Percentiles rank a stretch among this genome's conserved stretches.
Conservation (phyloP, 2,888 invertebrate species). For the Balanococcus diminutus region DNA sequence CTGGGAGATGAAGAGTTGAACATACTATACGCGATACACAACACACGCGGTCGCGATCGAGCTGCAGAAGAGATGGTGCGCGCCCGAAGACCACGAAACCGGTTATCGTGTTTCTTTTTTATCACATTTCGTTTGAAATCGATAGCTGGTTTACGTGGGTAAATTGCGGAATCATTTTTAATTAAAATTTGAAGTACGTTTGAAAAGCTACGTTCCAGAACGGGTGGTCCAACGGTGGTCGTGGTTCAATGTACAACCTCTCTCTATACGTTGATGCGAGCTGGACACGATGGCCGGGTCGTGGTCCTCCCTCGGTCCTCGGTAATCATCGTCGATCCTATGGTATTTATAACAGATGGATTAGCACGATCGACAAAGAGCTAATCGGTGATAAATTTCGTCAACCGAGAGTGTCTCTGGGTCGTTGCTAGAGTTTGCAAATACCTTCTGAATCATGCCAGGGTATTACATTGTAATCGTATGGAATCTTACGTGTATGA, state of each 20-base stretch:
- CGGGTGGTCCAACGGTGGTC: slow-evolving; percentile 41
- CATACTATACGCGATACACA: background rate
- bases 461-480: background rate
- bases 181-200: slow-evolving; percentile 50
- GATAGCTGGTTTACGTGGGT: slow-evolving; percentile 47
- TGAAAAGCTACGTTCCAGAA: slow-evolving; percentile 37
- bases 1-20: background rate
- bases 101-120: slow-evolving; percentile 46
- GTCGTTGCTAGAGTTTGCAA: background rate
- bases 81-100: slow-evolving; percentile 37
- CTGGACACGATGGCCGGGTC: background rate
- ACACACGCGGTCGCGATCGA: background rate
- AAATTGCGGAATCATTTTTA: slow-evolving; percentile 51
- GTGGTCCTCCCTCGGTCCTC: background rate
- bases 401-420: background rate
- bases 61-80: background rate
- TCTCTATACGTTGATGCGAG: background rate
- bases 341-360: background rate
- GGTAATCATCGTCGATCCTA: background rate
- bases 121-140: slow-evolving; percentile 42
- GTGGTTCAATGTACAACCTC: slow-evolving; percentile 7
- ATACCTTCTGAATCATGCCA: background rate
- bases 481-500: background rate
- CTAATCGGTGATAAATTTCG: no score
- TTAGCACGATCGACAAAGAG: background rate